phyloP scores from a whole-genome alignment of 2,113 vertebrate genomes.

The Morone saxatilis region DNA sequence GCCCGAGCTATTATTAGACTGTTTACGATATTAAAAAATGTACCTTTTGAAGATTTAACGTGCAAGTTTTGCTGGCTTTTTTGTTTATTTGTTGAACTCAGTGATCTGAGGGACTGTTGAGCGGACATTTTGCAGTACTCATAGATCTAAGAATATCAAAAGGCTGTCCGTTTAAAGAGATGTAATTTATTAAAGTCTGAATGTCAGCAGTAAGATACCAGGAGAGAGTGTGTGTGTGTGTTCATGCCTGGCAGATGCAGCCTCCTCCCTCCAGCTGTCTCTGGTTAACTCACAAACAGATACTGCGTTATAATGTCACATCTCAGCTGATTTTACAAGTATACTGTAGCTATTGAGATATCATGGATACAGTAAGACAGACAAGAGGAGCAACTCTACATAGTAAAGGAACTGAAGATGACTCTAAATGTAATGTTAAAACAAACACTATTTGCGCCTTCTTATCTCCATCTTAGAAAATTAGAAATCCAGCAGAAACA shows the following conservation, averaged over 20 bases:
- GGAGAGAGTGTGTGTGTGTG: not conserved
- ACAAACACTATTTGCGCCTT: not conserved
- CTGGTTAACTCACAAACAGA: conserved; percentile 7
- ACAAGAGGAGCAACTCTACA: not conserved
- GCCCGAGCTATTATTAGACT: too few relatives aligned
- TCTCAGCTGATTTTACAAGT: not conserved
- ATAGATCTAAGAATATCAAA: not conserved
- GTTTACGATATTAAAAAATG: too few relatives aligned
- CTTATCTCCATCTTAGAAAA: not conserved
- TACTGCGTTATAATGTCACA: not conserved
- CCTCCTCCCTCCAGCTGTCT: conserved; percentile 5
- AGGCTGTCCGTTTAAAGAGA: not conserved
- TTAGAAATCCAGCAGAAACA: not conserved
- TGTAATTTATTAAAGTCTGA: not conserved
- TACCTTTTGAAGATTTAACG: not conserved
- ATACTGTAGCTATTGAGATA: not conserved
- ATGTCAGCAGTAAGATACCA: not conserved
- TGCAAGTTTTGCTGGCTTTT: not conserved
- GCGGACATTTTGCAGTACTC: not conserved
- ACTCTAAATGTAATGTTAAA: not conserved
- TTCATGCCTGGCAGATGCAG: not conserved
- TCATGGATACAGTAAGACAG: not conserved
- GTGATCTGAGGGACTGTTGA: not conserved
- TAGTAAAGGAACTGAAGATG: not conserved
- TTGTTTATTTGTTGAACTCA: not conserved